Evolutionary conservation across 2,113 vertebrate species (phyloP).

Genomic region (Scytalopus superciliaris): DNA sequence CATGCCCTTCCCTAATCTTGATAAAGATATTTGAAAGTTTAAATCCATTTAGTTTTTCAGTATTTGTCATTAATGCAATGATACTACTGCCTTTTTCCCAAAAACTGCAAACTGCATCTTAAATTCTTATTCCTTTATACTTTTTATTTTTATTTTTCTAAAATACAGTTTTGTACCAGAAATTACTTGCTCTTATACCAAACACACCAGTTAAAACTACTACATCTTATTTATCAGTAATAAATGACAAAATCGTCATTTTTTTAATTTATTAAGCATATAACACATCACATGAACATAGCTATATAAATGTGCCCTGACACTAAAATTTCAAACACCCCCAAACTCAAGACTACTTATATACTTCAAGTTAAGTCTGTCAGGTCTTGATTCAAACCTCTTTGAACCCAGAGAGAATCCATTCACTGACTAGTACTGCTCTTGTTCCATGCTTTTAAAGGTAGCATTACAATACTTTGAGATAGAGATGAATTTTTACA

Average conservation of each 20-base stretch:
- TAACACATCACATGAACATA: not conserved
- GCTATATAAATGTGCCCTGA: not conserved
- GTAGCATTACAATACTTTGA: not conserved
- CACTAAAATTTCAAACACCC: not conserved
- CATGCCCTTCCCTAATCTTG: not conserved
- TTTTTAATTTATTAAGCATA: not conserved
- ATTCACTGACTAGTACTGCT: not conserved
- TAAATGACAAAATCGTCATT: not conserved
- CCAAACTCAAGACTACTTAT: not conserved
- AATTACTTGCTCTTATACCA: not conserved
- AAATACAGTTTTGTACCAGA: not conserved
- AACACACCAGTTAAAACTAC: not conserved
- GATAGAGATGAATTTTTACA: not conserved
- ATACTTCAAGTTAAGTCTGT: not conserved
- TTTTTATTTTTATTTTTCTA: not conserved
- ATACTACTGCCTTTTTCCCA: not conserved
- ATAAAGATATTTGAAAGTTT: not conserved
- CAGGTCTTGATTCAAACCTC: not conserved
- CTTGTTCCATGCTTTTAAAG: not conserved
- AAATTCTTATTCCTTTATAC: not conserved
- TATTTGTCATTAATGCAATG: not conserved
- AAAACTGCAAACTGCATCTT: not conserved
- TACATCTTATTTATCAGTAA: not conserved
- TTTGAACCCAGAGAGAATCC: not conserved
- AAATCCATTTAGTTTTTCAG: not conserved